Base-by-base conservation (phyloP, 2,797 vertebrate genomes). In the Myioborus melanocephalus region DNA sequence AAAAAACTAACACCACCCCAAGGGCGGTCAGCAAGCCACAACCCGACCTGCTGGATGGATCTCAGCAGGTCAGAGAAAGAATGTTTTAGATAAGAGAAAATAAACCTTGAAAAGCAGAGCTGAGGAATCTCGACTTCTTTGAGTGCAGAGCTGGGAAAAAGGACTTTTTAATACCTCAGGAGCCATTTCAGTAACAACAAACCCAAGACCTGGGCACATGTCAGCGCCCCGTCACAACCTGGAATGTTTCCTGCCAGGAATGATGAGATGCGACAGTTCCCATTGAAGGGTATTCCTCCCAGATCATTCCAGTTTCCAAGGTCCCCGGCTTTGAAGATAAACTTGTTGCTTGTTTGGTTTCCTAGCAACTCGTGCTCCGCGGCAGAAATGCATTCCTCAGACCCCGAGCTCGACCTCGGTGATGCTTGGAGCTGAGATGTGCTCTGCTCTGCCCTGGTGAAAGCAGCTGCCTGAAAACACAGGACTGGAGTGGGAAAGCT, bases 291-390 rank as follows among this genome's bases (percentile, higher is more conserved):
- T 97, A 94, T 93, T 93, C 95, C 87, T 94, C 87, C 37, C 73
- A 91, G 83, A 91, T 77, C 91, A 93, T 94, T 96, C 93, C 89
- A 95, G 89, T 96, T 96, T 90, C 94, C 94, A 96, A 84, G 93
- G 80, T 93, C 94, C 53, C 70, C 5, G 70, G 85, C 94, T 95
- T 90, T 95, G 95, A 95, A 97, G 95, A 96, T 94, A 94, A 97
- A 97, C 95, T 95, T 94, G 66, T 93, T 96, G 83, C 77, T 96
- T 96, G 95, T 96, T 96, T 96, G 91, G 95, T 97, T 96, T 94
- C 96, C 94, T 94, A 96, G 95, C 95, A 96, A 97, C 96, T 91
- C 64, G 56, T 94, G 34, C 63, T 95, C 24, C 0, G 0, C 1
- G 0, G 89, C 80, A 96, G 87, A 94, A 95, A 95, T 93, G 82